Conservation (phyloP, 2,797 vertebrate genomes). For the Brachymystax lenok region DNA sequence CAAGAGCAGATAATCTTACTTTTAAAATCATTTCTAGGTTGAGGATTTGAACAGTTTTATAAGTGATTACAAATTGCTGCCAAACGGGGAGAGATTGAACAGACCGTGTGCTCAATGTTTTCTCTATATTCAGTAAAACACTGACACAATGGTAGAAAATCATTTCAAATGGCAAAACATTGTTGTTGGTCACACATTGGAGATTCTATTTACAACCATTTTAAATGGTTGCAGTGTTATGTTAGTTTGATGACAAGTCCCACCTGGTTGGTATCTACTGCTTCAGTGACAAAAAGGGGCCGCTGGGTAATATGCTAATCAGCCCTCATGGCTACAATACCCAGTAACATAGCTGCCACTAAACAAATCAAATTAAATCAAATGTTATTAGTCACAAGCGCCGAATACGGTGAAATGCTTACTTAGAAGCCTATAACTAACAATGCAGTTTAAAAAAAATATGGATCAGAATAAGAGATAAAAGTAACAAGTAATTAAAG, state of each 20-base stretch:
- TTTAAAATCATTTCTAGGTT: constrained; percentile 9
- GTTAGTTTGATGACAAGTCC: not conserved
- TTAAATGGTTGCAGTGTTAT: not conserved
- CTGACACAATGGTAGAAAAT: not conserved
- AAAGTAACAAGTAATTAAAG: no score
- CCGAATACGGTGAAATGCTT: no score
- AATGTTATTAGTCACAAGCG: not conserved
- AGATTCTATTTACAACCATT: not conserved
- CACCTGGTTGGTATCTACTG: not conserved
- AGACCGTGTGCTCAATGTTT: not conserved
- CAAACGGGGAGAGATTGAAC: constrained; percentile 19
- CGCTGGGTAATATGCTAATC: not conserved
- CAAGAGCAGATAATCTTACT: constrained; percentile 12
- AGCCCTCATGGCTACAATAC: not conserved
- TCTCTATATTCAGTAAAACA: constrained; percentile 3
- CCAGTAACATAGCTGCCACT: not conserved
- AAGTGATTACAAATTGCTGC: constrained; percentile 1
- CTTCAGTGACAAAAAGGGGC: not conserved
- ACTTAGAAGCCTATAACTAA: no score
- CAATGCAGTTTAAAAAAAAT: no score
- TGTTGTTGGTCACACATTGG: not conserved
- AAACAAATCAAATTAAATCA: not conserved
- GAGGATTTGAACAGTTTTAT: constrained; percentile 7
- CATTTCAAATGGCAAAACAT: constrained; percentile 26
- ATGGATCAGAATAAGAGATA: no score